Evolutionary conservation across 2,888 invertebrate genomes (phyloP).

Genomic region (Conus canariensis): DNA sequence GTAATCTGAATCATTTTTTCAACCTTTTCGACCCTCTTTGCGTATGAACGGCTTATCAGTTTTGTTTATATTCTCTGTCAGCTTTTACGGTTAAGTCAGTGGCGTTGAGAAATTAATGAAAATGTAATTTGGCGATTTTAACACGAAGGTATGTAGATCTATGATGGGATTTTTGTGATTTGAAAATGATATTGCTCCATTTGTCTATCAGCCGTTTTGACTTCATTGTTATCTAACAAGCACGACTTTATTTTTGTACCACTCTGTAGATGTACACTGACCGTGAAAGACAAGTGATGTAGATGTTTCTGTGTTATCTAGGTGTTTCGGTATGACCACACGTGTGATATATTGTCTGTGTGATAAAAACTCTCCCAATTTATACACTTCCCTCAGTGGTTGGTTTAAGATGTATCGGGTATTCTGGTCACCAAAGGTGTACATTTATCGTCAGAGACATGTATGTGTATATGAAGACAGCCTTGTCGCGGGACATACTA

Average conservation of each 20-base stretch:
- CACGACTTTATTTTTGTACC: conserved; percentile 12
- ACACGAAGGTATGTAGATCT: no score
- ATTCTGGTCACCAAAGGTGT: conserved; percentile 22
- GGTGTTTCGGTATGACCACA: conserved; percentile 6
- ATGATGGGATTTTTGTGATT: background rate
- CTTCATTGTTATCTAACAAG: background rate
- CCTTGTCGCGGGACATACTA: background rate
- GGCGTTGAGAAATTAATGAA: no score
- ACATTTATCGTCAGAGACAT: conserved; percentile 9
- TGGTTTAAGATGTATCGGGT: conserved; percentile 6
- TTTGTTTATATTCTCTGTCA: no score
- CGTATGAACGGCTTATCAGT: no score
- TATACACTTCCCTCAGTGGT: conserved; percentile 12
- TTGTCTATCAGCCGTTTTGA: background rate
- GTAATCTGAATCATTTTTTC: background rate
- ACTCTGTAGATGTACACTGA: background rate
- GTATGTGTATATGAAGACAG: background rate
- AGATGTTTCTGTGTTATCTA: conserved; percentile 12
- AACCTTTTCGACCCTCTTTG: no score
- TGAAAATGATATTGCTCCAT: background rate
- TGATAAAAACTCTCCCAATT: conserved; percentile 16
- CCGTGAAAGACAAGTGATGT: conserved; percentile 9
- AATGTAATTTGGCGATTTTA: no score
- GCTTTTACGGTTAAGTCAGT: no score
- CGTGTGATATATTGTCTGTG: conserved; percentile 13